Percentiles rank a stretch among this genome's conserved stretches.
Evolutionary conservation across 2,113 vertebrate species (phyloP).

Genomic region (Lagopus leucura): DNA sequence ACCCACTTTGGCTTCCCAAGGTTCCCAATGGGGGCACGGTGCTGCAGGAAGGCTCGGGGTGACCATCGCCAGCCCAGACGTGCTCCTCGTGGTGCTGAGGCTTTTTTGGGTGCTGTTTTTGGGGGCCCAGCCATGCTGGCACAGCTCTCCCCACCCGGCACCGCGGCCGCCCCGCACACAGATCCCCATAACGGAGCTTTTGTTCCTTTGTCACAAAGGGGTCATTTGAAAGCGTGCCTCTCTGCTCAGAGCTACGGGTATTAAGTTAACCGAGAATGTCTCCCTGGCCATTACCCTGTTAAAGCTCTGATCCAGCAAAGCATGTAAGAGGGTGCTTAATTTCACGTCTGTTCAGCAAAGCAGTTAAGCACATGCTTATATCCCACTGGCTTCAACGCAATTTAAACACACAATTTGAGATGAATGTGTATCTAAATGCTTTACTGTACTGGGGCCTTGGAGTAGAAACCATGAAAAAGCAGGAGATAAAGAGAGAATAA

Average conservation of each 20-base stretch:
- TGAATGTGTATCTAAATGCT: not conserved
- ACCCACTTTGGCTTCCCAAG: not conserved
- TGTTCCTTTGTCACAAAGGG: not conserved
- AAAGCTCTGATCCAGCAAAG: not conserved
- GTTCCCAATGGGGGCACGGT: not conserved
- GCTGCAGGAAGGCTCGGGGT: not conserved
- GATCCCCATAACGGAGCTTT: not conserved
- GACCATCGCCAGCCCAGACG: too few species aligned
- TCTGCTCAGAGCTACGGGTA: not conserved
- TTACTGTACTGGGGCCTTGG: not conserved
- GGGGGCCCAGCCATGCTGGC: accelerated
- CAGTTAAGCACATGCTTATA: not conserved
- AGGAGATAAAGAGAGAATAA: not conserved
- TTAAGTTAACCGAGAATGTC: not conserved
- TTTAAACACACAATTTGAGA: not conserved
- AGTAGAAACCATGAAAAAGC: not conserved
- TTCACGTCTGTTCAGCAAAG: not conserved
- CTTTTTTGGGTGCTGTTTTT: not conserved
- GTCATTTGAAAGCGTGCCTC: not conserved
- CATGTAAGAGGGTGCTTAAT: not conserved
- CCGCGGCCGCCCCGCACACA: accelerated
- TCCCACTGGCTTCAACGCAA: not conserved
- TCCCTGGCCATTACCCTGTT: accelerated
- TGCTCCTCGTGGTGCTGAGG: not conserved
- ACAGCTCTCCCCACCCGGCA: not conserved